Conservation (phyloP, 2,113 vertebrate species). For the Thalassarche chlororhynchos region DNA sequence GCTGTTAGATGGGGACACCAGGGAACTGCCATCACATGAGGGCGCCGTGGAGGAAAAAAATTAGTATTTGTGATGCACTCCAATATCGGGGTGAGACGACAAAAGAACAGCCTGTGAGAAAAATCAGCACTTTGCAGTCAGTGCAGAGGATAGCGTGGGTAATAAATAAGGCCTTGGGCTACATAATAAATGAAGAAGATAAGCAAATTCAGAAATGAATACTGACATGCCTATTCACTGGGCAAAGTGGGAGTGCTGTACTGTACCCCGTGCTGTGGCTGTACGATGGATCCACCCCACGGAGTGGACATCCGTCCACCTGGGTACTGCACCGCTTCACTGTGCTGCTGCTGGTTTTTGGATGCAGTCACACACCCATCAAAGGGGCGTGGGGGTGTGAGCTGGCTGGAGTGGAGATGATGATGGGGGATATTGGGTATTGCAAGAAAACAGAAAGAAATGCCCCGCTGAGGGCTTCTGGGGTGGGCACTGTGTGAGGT, state of each 20-base stretch:
- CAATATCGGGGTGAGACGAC: rapidly evolving
- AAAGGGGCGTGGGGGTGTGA: neutral
- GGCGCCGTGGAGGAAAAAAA: neutral
- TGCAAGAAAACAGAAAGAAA: neutral
- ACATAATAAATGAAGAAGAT: neutral
- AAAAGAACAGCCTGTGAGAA: neutral
- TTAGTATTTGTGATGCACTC: neutral
- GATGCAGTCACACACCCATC: neutral
- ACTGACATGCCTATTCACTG: neutral
- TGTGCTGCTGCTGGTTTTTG: neutral
- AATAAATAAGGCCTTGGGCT: neutral
- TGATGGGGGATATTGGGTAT: neutral
- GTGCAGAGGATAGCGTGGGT: neutral
- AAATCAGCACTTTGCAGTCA: neutral
- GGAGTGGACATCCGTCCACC: neutral
- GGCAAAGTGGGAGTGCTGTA: neutral
- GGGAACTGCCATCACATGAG: neutral
- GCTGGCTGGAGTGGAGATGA: neutral
- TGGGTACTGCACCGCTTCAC: neutral
- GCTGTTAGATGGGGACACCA: neutral
- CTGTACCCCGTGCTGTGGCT: neutral
- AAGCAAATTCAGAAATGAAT: neutral
- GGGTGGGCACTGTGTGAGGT: neutral
- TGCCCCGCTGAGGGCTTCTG: neutral
- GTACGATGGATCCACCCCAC: neutral